These are phyloP conservation scores for Spilogale gracilis DNA, from an alignment of 2,113 vertebrate species.

Conservation along the genomic window DNA sequence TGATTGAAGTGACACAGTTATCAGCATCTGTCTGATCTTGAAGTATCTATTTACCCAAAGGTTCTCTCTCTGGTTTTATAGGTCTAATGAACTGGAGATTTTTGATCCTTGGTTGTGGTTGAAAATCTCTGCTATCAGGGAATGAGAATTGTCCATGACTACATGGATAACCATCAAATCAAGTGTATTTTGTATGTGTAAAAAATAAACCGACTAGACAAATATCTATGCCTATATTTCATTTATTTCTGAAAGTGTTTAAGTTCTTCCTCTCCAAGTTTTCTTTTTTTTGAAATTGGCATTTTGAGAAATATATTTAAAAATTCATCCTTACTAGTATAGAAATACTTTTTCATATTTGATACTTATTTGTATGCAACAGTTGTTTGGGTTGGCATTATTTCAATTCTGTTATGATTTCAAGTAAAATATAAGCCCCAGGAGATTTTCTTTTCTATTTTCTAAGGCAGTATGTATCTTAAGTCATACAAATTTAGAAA, in stretches of 20 bases:
- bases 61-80: background rate
- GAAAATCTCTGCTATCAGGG: background rate
- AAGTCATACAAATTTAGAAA: conserved; percentile 56
- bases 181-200: background rate
- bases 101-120: background rate
- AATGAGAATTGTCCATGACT: background rate
- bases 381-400: background rate
- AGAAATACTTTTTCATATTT: background rate
- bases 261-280: background rate
- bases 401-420: background rate
- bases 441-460: background rate
- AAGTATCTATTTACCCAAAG: background rate
- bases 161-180: background rate
- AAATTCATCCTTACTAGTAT: background rate
- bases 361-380: background rate
- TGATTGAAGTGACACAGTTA: background rate
- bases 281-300: background rate
- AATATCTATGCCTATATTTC: background rate
- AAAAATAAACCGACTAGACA: background rate
- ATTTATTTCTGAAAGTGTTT: background rate
- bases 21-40: background rate
- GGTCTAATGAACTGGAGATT: background rate
- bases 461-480: background rate
- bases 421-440: background rate
- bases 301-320: background rate